A percentile compares a stretch with the other conserved stretches of the same genome.
phyloP scores from a whole-genome alignment of 2,797 vertebrate species.

The Squalus acanthias region DNA sequence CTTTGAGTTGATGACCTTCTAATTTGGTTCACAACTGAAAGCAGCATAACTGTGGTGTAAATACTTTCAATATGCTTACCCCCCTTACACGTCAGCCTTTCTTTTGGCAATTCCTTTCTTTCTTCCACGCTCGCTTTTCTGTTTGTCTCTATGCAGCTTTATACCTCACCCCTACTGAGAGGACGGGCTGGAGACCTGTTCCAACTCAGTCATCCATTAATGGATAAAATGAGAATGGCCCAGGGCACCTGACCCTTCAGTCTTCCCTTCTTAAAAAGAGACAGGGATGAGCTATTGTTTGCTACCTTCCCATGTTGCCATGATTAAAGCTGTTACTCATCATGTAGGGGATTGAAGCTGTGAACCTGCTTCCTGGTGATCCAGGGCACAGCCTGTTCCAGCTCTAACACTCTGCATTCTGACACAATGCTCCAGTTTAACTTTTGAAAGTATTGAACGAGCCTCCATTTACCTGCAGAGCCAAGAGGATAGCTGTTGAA shows the following conservation, averaged over 20 bases:
- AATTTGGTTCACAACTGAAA: neutral
- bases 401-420: neutral
- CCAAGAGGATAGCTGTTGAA: neutral
- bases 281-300: neutral
- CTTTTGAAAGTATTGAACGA: neutral
- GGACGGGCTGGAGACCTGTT: neutral
- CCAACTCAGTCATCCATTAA: neutral
- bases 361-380: neutral
- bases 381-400: neutral
- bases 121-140: neutral
- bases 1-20: too few species aligned
- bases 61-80: neutral
- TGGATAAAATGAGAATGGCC: neutral
- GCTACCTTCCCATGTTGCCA: neutral
- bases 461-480: neutral
- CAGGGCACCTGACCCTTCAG: neutral
- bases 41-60: neutral
- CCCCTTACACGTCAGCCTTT: neutral
- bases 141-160: neutral
- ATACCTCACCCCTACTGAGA: neutral
- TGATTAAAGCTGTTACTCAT: neutral
- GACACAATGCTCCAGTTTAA: neutral
- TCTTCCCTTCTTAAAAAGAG: neutral
- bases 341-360: neutral
- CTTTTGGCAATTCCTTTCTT: neutral